Base-by-base conservation (phyloP, 2,113 vertebrate species). In the Atrichornis clamosus region DNA sequence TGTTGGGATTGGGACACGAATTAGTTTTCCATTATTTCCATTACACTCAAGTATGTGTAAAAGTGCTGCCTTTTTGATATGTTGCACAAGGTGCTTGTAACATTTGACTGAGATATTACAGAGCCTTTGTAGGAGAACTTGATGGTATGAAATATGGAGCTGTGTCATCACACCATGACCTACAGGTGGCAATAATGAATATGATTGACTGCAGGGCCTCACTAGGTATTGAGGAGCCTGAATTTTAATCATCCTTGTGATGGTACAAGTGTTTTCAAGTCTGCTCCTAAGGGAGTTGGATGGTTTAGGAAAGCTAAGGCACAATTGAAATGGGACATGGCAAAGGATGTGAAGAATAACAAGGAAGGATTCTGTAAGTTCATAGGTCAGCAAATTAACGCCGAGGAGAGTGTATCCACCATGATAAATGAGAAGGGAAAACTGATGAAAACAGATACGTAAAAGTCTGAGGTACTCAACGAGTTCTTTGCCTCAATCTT, bases 141-240 rank as follows among this genome's bases (percentile, higher is more conserved):
- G 5, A 1, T 32, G 7, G 5, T 46, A 0, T 33, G 35, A n/a
- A 74, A 5, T 24, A 11, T 0, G 3, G 63, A 67, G 19, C 49
- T 55, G 24, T 60, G 9, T 37, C 15, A 44, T 78, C 37, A 21
- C 58, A 35, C 10, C 10, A 1, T 21, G 44, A 33, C 37, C 27
- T 67, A 26, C 9, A 39, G 59, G 13, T 59, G 56, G 28, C 68
- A 94, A 26, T 18, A 70, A 56, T 42, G 56, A 70, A 14, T 22
- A 11, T 32, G 19, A 21, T 1, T 39, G 41, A 33, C 41, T 70
- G 9, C 1, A 0, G 27, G 30, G 10, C 9, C 16, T 39, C 11
- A 10, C 18, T 11, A 21, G 14, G 4, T 35, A 15, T 6, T 28
- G 7, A 14, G 13, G 27, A 62, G 20, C 13, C 46, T 0, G 27